Base-by-base conservation (phyloP, 2,888 invertebrate species). In the Drosophila paracracens region DNA sequence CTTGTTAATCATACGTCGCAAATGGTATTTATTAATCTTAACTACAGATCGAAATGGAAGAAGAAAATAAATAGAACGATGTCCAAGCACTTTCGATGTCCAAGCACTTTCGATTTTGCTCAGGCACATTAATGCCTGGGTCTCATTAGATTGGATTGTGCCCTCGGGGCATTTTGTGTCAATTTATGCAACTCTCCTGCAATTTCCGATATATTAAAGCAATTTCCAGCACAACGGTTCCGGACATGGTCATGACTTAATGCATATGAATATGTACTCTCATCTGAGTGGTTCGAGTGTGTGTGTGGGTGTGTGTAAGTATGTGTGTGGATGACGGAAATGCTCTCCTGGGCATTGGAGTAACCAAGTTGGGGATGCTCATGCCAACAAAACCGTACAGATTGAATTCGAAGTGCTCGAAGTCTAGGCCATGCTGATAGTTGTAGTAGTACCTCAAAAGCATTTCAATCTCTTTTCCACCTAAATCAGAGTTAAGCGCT, bases 121-220 rank as follows among this genome's bases (percentile, higher is more conserved):
- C 40, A 56, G 57, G 46, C 58, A 59, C 59, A 52, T 56, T 33
- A 57, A 40, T 67, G 71, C 50, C 67, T 71, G 71, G 58, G 68
- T 61, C 70, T 76, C 74, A 85, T 88, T 88, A 86, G 74, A 76
- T 52, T 56, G 87, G 81, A 91, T 90, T 89, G 88, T 75, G 90
- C 91, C 92, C 91, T 56, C 78, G 85, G 90, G 91, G 91, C 91
- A 90, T 88, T 85, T 87, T 81, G 91, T 89, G 91, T 89, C 92
- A 91, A 92, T 92, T 90, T 89, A 89, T 91, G 90, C 90, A 91
- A 82, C 87, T 87, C 88, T 74, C 88, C 77, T 82, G 82, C 83
- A 87, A 91, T 91, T 89, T 83, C 84, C 88, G 90, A 79, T 83
- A 77, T 84, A 90, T 88, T 88, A 90, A 89, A 89, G 90, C 89